Conservation (phyloP, 2,113 vertebrate species). For the Stictonetta naevosa region DNA sequence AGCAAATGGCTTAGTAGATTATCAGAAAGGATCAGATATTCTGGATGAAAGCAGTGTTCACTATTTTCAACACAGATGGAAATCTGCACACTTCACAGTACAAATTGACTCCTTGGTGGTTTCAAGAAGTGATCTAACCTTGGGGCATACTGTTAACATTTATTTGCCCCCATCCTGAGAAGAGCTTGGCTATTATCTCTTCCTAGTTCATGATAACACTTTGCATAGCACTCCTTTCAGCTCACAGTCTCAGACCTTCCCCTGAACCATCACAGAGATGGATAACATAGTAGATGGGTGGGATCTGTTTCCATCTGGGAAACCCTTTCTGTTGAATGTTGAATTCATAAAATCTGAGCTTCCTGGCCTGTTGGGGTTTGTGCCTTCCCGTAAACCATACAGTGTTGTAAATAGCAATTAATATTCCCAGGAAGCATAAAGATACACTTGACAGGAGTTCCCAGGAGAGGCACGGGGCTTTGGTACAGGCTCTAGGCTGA, state of each 20-base stretch:
- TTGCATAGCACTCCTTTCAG: background rate
- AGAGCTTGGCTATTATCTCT: background rate
- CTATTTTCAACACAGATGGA: background rate
- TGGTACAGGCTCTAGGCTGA: background rate
- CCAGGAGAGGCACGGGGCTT: background rate
- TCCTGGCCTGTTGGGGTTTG: background rate
- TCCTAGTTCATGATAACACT: background rate
- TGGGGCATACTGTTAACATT: background rate
- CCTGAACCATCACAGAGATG: background rate
- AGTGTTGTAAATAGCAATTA: background rate
- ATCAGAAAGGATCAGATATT: background rate
- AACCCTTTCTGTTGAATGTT: background rate
- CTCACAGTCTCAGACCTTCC: background rate
- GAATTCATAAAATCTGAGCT: background rate
- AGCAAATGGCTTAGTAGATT: background rate
- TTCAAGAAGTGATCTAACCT: background rate
- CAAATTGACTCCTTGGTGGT: background rate
- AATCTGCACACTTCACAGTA: background rate
- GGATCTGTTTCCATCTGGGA: background rate
- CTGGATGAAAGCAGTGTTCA: background rate
- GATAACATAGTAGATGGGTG: background rate
- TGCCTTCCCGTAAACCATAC: background rate
- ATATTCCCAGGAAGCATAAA: background rate
- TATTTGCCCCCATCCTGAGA: background rate
- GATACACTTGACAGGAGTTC: background rate